phyloP scores from a whole-genome alignment of 1,140 invertebrate species.

The Magallana ariakensis region DNA sequence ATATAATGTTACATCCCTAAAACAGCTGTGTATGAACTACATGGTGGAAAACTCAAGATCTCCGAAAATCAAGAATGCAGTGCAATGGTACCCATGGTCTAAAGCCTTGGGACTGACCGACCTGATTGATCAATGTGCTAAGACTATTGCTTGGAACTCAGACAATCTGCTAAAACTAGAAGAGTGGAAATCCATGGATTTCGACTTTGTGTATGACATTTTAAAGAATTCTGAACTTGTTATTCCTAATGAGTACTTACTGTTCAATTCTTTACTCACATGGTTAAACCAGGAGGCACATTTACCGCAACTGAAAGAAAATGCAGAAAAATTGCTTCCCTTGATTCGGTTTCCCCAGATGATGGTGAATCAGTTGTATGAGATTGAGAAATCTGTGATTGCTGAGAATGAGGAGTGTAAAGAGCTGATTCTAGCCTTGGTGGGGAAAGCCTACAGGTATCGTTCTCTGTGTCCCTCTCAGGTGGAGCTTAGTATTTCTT shows the following conservation, averaged over 20 bases:
- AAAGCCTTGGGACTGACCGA: slow-evolving; percentile 75
- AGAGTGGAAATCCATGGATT: slow-evolving; percentile 78
- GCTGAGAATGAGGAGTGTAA: slow-evolving; percentile 63
- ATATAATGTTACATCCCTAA: slow-evolving; percentile 78
- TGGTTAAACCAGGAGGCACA: slow-evolving; percentile 74
- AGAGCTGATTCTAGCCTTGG: slow-evolving; percentile 67
- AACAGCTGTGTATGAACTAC: slow-evolving; percentile 75
- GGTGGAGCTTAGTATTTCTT: slow-evolving; percentile 67
- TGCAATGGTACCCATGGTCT: slow-evolving; percentile 79
- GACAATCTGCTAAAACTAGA: slow-evolving; percentile 71
- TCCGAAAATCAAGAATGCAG: slow-evolving; percentile 75
- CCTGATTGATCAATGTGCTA: slow-evolving; percentile 74
- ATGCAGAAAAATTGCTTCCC: slow-evolving; percentile 73
- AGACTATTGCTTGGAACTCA: slow-evolving; percentile 79
- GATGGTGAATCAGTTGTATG: slow-evolving; percentile 75
- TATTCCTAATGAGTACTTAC: slow-evolving; percentile 71
- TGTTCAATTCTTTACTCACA: slow-evolving; percentile 69
- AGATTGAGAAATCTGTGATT: slow-evolving; percentile 70
- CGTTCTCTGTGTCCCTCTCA: slow-evolving; percentile 76
- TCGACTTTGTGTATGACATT: slow-evolving; percentile 77
- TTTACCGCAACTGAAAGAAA: slow-evolving; percentile 57
- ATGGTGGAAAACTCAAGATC: slow-evolving; percentile 77
- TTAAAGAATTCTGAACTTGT: slow-evolving; percentile 75
- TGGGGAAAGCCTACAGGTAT: slow-evolving; percentile 77
- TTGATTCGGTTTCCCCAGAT: slow-evolving; percentile 79